Evolutionary conservation across 2,888 invertebrate genomes (phyloP), one percentile per base, ranked within the genome.

Genomic region (Ophion slaviceki): DNA sequence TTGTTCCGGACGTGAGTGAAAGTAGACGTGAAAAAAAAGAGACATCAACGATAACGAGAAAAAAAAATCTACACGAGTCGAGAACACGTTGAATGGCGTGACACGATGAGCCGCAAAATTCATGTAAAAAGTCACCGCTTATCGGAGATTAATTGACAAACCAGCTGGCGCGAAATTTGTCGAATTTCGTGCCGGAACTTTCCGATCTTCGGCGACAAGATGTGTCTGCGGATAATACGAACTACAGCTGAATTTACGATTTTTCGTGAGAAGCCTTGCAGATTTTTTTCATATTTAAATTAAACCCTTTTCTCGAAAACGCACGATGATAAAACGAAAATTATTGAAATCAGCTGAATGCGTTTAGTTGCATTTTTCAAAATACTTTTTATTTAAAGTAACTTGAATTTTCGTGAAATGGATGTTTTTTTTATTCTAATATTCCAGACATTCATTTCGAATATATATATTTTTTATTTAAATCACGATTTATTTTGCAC

Each of bases 91-190:
- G 8, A 59, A 40, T 57, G 24, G 10, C 20, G 77, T 40, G 67
- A 11, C 64, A 59, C 24, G 20, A 57, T 68, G 24, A 20, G 61
- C 8, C 10, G 61, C 40, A 59, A 77, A 67, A 76, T 76, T 57
- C n/a, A 67, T 57, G 67, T 77, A 45, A 59, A 67, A 59, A 36
- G 57, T 67, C 10, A 68, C n/a, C 53, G 20, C n/a, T 77, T n/a
- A 57, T 59, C 67, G 59, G 57, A 14, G 40, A 20, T 66, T 62
- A 66, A 76, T 66, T 66, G 32, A 64, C 28, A 75, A 75, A 75
- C 64, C 64, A 64, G 53, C 53, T 53, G 17, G 28, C 28, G 47
- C 14, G 70, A 70, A 47, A 53, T 53, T 53, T 53, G 53, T 17
- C 17, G 17, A 3, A 53, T 53, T 14, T 14, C 17, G 4, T 5